A percentile compares a stretch with the other conserved stretches of the same genome.
phyloP scores from a whole-genome alignment of 2,797 vertebrate species.

The Crax fasciolata region DNA sequence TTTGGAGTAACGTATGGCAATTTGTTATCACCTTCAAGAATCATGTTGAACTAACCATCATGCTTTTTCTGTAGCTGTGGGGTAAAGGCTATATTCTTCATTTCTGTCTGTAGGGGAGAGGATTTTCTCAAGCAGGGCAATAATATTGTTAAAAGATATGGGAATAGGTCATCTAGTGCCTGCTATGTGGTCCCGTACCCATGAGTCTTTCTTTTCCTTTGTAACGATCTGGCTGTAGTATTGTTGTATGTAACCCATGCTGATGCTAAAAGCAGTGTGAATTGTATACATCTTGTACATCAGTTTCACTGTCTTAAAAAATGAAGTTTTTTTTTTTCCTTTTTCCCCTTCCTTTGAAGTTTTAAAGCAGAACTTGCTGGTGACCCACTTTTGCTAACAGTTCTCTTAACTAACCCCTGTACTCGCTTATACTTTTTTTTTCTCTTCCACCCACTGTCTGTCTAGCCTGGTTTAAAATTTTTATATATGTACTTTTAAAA shows the following conservation, averaged over 20 bases:
- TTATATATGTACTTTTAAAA: constrained; percentile 90
- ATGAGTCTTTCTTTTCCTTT: neutral
- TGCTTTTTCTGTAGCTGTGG: neutral
- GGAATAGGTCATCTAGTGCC: neutral
- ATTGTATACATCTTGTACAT: constrained; percentile 61
- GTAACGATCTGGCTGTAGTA: neutral
- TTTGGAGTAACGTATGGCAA: neutral
- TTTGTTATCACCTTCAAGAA: neutral
- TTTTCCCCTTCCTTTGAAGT: constrained; percentile 74
- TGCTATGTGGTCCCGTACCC: neutral
- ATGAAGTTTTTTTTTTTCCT: constrained; percentile 41
- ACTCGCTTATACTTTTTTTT: constrained; percentile 79
- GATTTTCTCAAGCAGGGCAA: neutral
- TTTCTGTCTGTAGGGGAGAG: neutral
- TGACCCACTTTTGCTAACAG: constrained; percentile 87
- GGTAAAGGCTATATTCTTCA: neutral
- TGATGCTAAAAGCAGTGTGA: constrained; percentile 44
- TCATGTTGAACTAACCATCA: neutral
- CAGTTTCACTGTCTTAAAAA: constrained; percentile 69
- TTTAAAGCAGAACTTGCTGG: constrained; percentile 80
- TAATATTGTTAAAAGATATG: neutral
- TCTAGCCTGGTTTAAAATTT: constrained; percentile 87
- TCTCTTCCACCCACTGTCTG: constrained; percentile 81
- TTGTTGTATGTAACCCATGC: neutral
- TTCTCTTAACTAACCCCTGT: constrained; percentile 85